Base-by-base conservation (phyloP, 2,113 vertebrate genomes). In the Dendropsophus ebraccatus region DNA sequence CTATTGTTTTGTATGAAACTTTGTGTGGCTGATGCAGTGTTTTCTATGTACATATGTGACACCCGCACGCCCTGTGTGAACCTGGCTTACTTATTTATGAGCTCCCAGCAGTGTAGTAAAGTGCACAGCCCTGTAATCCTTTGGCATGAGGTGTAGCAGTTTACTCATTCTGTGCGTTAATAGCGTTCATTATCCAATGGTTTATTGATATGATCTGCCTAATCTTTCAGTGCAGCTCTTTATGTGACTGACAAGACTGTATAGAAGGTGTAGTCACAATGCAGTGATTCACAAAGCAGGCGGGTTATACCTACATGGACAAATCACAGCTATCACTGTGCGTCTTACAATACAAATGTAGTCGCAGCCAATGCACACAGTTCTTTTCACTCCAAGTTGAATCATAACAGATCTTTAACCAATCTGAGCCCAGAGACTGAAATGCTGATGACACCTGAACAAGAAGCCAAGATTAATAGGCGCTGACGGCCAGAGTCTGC, bases 371-470 rank as follows among this genome's bases (percentile, higher is more conserved):
- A 70, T 72, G 23, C 8, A 17, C 49, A 72, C 14, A 2, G 7
- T 45, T 49, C 9, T 23, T 56, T 73, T 47, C 25, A 60, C 12
- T 47, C 14, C 1, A 28, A 25, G 37, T 72, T 70, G 50, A 86
- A 80, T 58, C 54, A 70, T 69, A 86, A 86, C 84, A 86, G 13
- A 54, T 60, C 65, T 47, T 67, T 62, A 80, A n/a, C 83, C 83
- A 85, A 85, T 79, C 75, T 13, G 5, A 72, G 37, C 62, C 7
- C 35, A 19, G 35, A 8, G 52, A 84, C 16, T 75, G 23, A 76
- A 41, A 28, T 16, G 5, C 32, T 58, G 35, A 32, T 73, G 82
- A 83, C 52, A 83, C 50, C 69, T 74, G 69, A 74, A 35, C 32
- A 47, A 23, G 35, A n/a, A 50, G 12, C 32, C 23, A 5, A 50